Percentiles rank a stretch among this genome's conserved stretches.
Evolutionary conservation across 64 coral and sea anemone genomes (phyloP).

Genomic region (Montipora capricornis): DNA sequence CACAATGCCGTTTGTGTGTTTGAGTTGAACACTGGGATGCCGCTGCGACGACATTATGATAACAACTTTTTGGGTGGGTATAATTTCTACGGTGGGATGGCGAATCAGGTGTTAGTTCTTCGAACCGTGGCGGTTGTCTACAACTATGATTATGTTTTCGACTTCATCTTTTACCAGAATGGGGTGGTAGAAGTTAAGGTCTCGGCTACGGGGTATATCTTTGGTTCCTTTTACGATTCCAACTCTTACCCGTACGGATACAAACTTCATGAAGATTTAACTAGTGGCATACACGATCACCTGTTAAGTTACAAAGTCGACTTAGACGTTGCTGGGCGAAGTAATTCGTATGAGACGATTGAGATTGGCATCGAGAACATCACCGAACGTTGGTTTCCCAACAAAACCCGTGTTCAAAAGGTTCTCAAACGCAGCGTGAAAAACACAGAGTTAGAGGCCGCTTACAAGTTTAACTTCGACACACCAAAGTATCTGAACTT

Average conservation of each 20-base stretch:
- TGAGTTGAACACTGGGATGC: conserved; percentile 76
- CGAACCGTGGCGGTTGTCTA: conserved; percentile 43
- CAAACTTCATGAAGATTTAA: conserved; percentile 35
- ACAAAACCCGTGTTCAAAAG: conserved; percentile 41
- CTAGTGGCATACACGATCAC: conserved; percentile 64
- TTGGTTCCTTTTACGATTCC: conserved; percentile 21
- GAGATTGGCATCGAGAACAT: conserved; percentile 66
- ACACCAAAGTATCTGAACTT: conserved; percentile 69
- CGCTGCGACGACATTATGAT: conserved; percentile 78
- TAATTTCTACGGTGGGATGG: conserved; percentile 86
- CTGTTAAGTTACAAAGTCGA: conserved; percentile 69
- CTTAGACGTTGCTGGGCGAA: conserved; percentile 40
- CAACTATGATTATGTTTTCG: conserved; percentile 67
- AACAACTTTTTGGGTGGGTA: conserved; percentile 74
- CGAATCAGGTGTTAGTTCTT: conserved; percentile 48
- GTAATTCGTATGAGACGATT: conserved; percentile 71
- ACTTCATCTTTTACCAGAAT: conserved; percentile 70
- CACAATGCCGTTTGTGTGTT: conserved; percentile 86
- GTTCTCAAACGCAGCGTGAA: conserved; percentile 58
- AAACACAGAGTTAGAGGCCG: conserved; percentile 44
- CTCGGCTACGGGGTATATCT: conserved; percentile 48
- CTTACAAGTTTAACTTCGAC: conserved; percentile 77
- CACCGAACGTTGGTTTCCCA: conserved; percentile 53
- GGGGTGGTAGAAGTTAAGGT: conserved; percentile 69
- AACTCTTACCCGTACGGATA: conserved; percentile 43